Conservation (phyloP, 2,797 vertebrate genomes). For the Enteromius argenteus region DNA sequence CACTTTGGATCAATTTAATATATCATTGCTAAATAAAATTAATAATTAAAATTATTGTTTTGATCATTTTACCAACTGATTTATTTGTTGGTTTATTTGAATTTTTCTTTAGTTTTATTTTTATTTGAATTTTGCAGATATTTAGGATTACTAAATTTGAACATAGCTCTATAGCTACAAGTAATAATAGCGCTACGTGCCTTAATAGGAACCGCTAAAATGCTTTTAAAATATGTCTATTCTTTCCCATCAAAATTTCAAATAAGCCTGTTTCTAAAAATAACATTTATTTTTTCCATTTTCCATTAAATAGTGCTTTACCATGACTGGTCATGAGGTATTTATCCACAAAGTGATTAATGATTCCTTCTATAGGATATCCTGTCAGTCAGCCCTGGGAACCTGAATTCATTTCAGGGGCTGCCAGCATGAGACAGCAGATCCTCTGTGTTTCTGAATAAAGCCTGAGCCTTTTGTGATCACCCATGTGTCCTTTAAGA, state of each 20-base stretch:
- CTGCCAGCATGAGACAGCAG: constrained; percentile 46
- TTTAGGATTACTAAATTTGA: background rate
- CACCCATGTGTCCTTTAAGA: constrained; percentile 12
- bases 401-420: constrained; percentile 22
- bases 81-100: too few species aligned
- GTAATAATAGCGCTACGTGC: background rate
- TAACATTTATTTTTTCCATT: background rate
- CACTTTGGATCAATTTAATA: background rate
- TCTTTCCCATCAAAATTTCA: background rate
- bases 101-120: background rate
- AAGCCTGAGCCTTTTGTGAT: constrained; percentile 44
- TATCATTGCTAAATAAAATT: background rate
- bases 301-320: background rate
- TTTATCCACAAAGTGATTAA: constrained; percentile 43
- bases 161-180: background rate
- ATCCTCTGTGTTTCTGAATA: constrained; percentile 53
- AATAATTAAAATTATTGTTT: too few species aligned
- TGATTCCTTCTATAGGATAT: constrained; percentile 5
- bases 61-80: too few species aligned
- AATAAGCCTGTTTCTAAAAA: background rate
- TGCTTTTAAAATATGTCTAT: background rate
- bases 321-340: constrained; percentile 21
- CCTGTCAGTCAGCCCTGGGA: constrained; percentile 48
- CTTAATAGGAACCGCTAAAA: background rate
- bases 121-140: background rate